Evolutionary conservation across 2,113 vertebrate species (phyloP), one percentile per base, ranked within the genome.

Genomic region (Triplophysa rosa): DNA sequence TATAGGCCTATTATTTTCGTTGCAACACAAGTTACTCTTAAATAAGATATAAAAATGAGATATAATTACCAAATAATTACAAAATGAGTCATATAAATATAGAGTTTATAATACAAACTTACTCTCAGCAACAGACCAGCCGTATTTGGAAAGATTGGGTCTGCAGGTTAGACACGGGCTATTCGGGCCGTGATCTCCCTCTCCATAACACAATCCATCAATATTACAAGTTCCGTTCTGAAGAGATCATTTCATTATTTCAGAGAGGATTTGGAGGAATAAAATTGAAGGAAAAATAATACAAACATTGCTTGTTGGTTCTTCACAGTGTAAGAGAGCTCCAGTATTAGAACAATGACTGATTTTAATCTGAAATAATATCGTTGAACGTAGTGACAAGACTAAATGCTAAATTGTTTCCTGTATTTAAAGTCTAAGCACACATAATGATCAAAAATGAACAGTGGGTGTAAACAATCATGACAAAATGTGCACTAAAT

Each of bases 201-300:
- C 94, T 40, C 72, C 85, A 14, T 95, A 95, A 87, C 96, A 98
- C 67, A 91, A 37, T 4, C 94, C 93, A 82, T 94, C 90, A 23
- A 97, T 95, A 85, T 88, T 91, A 90, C 96, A 98, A 1, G 91
- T 91, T 87, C 94, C 95, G 87, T 96, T 94, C 96, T 98, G 84
- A 59, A 24, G 78, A 81, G 29, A 19, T 1, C 26, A 65, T 54
- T 33, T 10, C 23, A 63, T 29, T 12, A 29, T 29, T 63, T 63
- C 23, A 63, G 23, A 14, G 21, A 62, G 5, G 3, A n/a, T 56
- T 56, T n/a, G 16, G 17, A 21, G 54, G 16, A 58, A 58, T 21
- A 21, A 21, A 8, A n/a, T 54, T 54, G 45, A 68, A 76, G 26
- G 58, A 47, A 33, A 23, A 66, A 14, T 21, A n/a, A 12, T 33